These are phyloP conservation scores for Cyanoliseus patagonus DNA, from an alignment of 2,113 vertebrate genomes.

Conservation along the genomic window DNA sequence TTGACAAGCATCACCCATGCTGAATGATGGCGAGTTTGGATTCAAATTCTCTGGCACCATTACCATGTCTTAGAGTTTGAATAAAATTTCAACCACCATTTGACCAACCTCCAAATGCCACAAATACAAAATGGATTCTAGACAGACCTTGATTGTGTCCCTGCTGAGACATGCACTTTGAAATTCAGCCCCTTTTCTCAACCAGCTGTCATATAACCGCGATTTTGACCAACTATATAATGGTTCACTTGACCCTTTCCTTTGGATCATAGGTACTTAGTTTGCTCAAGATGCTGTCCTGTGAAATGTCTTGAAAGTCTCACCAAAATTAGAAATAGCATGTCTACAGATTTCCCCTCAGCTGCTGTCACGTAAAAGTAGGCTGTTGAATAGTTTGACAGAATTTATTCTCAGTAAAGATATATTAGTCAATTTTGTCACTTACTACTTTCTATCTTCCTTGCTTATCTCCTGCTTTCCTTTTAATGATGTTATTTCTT, in stretches of 20 bases:
- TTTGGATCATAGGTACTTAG: not conserved
- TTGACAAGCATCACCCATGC: not conserved
- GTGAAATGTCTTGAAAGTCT: not conserved
- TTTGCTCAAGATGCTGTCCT: not conserved
- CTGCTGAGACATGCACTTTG: not conserved
- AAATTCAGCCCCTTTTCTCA: not conserved
- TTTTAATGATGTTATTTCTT: not conserved
- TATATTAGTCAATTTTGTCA: not conserved
- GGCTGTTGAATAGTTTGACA: not conserved
- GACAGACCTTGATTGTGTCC: not conserved
- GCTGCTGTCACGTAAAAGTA: not conserved
- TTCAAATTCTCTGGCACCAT: not conserved
- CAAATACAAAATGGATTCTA: not conserved
- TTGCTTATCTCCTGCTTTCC: not conserved
- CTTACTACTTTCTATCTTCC: not conserved
- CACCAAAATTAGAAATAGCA: not conserved
- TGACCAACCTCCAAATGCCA: not conserved
- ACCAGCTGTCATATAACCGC: not conserved
- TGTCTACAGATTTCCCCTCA: not conserved
- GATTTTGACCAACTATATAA: not conserved
- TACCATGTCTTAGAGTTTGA: not conserved
- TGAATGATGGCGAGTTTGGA: not conserved
- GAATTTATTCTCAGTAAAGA: not conserved
- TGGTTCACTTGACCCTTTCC: not conserved
- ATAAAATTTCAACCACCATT: not conserved